phyloP scores from a whole-genome alignment of 2,113 vertebrate genomes.

The Scolopax mira region DNA sequence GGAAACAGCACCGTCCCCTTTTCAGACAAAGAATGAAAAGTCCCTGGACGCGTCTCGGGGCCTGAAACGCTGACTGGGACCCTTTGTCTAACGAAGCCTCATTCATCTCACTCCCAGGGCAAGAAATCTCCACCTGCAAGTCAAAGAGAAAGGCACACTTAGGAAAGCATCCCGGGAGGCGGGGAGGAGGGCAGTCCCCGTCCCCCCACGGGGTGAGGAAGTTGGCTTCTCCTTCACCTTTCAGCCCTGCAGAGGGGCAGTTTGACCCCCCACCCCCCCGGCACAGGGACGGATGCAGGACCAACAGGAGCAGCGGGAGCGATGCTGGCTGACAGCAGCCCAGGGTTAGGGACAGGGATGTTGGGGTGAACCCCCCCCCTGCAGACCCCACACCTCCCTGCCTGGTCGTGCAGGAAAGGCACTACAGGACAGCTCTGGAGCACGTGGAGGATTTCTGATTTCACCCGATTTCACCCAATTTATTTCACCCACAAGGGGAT shows the following conservation, averaged over 20 bases:
- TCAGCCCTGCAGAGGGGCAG: background rate
- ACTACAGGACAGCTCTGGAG: background rate
- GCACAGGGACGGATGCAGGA: background rate
- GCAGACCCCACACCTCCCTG: background rate
- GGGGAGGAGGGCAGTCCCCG: accelerated
- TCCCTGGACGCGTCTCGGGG: background rate
- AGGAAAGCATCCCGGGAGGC: accelerated
- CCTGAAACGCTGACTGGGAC: slow-evolving; percentile 39
- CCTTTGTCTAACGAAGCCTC: slow-evolving; percentile 37
- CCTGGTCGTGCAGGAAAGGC: accelerated
- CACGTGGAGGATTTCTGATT: accelerated
- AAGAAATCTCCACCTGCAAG: slow-evolving; percentile 74
- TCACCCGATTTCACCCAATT: background rate
- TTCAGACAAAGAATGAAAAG: background rate
- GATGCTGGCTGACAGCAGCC: background rate
- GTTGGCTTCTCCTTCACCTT: accelerated
- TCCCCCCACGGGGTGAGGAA: accelerated
- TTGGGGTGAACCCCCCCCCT: background rate
- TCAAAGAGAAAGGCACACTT: background rate
- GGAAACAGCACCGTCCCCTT: slow-evolving; percentile 44
- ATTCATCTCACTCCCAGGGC: slow-evolving; percentile 59
- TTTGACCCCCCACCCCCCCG: background rate
- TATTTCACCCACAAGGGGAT: background rate
- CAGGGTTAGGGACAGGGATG: background rate
- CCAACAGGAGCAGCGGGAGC: accelerated